Percentiles rank a stretch among this genome's conserved stretches.
These are phyloP conservation scores for Poeciliopsis turneri DNA, from an alignment of 2,797 vertebrate species.

Conservation along the genomic window DNA sequence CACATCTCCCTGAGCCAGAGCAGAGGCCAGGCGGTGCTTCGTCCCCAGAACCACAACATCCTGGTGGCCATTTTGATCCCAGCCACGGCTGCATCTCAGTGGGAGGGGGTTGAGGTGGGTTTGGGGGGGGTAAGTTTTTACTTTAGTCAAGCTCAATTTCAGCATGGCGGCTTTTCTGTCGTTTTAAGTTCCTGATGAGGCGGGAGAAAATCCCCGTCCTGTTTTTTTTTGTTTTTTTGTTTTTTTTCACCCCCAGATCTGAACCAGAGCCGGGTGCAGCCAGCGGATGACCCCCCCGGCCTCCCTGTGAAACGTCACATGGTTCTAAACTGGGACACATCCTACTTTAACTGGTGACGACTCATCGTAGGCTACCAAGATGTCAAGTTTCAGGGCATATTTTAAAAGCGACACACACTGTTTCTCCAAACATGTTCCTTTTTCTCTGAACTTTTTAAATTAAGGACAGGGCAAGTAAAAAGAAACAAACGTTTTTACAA, in stretches of 20 bases:
- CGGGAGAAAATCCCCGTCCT: neutral
- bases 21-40: constrained; percentile 2
- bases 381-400: neutral
- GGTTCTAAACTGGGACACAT: constrained; percentile 14
- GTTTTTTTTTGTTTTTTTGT: neutral
- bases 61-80: constrained; percentile 67
- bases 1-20: constrained; percentile 1
- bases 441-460: neutral
- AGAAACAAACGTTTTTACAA: neutral
- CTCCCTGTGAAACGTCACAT: constrained; percentile 11
- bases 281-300: constrained; percentile 10
- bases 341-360: neutral
- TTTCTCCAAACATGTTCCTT: neutral
- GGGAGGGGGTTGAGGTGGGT: too few species aligned
- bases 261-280: neutral
- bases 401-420: neutral
- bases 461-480: neutral
- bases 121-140: neutral
- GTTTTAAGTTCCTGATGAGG: neutral
- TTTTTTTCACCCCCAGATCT: neutral
- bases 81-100: neutral
- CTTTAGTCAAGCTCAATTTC: neutral
- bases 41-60: constrained; percentile 20
- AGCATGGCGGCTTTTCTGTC: neutral
- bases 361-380: neutral